Conservation (phyloP, 2,888 invertebrate genomes). For the Eristalinus aeneus region DNA sequence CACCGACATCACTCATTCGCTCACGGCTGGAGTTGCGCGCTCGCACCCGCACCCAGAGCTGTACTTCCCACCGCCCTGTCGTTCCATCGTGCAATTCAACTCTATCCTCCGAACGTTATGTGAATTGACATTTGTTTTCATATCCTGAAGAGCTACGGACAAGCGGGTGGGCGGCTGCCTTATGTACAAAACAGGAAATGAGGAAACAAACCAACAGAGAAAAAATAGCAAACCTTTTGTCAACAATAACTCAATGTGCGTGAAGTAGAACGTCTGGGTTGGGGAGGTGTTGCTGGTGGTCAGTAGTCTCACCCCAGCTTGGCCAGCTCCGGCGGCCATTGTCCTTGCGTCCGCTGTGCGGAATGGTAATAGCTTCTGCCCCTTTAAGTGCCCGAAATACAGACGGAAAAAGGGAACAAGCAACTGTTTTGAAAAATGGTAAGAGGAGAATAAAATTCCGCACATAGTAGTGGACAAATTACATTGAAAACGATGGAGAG, state of each 20-base stretch:
- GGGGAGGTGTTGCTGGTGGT: background rate
- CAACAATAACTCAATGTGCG: constrained; percentile 36
- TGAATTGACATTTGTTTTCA: constrained; percentile 55
- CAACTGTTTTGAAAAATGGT: constrained; percentile 2
- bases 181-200: constrained; percentile 10
- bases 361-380: constrained; percentile 25
- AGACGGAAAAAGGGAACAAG: background rate
- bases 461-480: constrained; percentile 23
- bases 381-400: constrained; percentile 34
- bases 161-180: background rate
- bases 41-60: background rate
- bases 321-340: background rate
- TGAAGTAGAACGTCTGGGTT: background rate
- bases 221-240: constrained; percentile 24
- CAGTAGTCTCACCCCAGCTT: background rate
- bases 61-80: background rate
- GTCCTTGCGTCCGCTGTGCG: constrained; percentile 27
- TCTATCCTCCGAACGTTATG: constrained; percentile 18
- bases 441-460: constrained; percentile 30
- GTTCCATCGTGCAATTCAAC: background rate
- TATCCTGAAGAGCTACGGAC: constrained; percentile 10
- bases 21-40: background rate
- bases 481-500: background rate
- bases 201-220: background rate
- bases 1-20: constrained; percentile 24